These are phyloP conservation scores for Theristicus caerulescens DNA, from an alignment of 2,113 vertebrate genomes.

Conservation along the genomic window DNA sequence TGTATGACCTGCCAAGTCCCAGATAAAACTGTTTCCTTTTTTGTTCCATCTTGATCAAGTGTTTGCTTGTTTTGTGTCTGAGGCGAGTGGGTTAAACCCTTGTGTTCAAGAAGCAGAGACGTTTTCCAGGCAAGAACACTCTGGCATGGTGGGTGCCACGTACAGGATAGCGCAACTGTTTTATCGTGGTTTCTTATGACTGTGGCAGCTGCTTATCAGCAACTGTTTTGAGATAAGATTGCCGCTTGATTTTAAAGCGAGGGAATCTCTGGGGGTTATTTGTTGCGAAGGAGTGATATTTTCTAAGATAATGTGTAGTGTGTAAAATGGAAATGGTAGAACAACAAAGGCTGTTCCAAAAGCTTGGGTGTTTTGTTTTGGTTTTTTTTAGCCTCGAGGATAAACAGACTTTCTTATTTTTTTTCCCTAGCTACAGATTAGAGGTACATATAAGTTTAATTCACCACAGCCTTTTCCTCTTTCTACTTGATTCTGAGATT, in stretches of 20 bases:
- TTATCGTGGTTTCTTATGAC: neutral
- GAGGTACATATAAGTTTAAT: neutral
- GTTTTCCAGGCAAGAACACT: neutral
- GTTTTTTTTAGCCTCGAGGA: neutral
- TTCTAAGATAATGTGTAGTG: neutral
- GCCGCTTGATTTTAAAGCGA: neutral
- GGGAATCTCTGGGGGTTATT: neutral
- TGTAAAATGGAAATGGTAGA: neutral
- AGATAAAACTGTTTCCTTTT: neutral
- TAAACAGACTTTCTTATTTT: neutral
- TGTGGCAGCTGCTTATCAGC: neutral
- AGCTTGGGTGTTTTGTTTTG: neutral
- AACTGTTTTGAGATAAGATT: neutral
- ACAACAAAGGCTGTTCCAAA: neutral
- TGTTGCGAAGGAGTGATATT: neutral
- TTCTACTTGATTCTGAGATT: neutral
- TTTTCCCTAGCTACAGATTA: neutral
- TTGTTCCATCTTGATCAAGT: neutral
- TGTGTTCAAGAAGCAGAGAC: neutral
- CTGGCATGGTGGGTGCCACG: neutral
- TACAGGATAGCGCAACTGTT: neutral
- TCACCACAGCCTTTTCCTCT: neutral
- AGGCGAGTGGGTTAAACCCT: neutral
- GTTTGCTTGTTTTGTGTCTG: neutral
- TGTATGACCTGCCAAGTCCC: neutral